Percentiles rank a stretch among this genome's conserved stretches.
phyloP scores from a whole-genome alignment of 2,113 vertebrate species.

The Seriola rivoliana region DNA sequence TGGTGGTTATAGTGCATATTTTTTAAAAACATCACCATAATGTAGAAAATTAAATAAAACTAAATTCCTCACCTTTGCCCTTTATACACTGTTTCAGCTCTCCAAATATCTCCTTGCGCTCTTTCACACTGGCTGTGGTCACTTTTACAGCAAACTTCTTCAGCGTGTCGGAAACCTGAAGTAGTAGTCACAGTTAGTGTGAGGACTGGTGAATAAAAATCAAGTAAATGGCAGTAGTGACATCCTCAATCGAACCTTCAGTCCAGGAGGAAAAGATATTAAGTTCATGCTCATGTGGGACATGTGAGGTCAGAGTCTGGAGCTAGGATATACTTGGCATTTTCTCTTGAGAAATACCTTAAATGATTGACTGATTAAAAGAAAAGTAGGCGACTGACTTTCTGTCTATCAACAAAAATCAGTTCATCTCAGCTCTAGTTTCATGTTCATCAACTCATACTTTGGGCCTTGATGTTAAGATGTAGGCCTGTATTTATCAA shows the following conservation, averaged over 20 bases:
- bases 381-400: neutral
- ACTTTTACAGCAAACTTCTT: constrained; percentile 96
- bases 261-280: neutral
- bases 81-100: constrained; percentile 91
- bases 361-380: neutral
- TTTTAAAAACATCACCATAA: neutral
- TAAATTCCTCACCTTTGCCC: constrained; percentile 88
- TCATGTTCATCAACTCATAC: too few relatives aligned
- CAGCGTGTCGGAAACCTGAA: constrained; percentile 92
- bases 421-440: too few relatives aligned
- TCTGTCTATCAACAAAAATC: neutral
- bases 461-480: too few relatives aligned
- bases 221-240: neutral
- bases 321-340: neutral
- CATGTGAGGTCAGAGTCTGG: neutral
- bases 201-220: too few relatives aligned
- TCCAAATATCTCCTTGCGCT: constrained; percentile 91
- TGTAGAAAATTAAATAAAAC: neutral
- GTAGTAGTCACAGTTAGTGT: neutral
- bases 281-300: neutral
- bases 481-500: neutral
- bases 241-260: neutral
- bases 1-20: neutral
- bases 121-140: constrained; percentile 95
- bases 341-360: neutral